Base-by-base conservation (phyloP, 2,113 vertebrate species). In the Pionites leucogaster region DNA sequence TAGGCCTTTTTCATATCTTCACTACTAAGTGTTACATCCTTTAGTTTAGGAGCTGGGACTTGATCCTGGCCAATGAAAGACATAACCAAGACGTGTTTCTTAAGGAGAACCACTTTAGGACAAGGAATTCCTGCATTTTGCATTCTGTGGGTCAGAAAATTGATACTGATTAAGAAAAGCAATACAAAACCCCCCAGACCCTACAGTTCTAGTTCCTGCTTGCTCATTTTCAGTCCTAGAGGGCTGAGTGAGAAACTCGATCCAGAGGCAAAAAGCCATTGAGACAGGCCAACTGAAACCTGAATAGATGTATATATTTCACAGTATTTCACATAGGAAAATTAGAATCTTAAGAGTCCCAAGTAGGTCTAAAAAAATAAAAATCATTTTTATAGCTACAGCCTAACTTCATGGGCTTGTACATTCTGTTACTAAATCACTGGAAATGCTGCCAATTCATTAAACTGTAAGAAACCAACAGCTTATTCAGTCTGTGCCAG, bases 51-150 rank as follows among this genome's bases (percentile, higher is more conserved):
- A 72, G 99, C 99, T 78, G 99, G 99, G 41, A 99, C 95, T 89
- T 99, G 99, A 93, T 99, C 98, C 60, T 98, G 98, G 59, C 99
- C 99, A 94, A 99, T 99, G 97, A 99, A 99, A 16, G 99, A 99
- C 99, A 99, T 99, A 90, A 99, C 99, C 97, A 99, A 98, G 96
- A 99, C 96, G 37, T 99, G 99, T 72, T 99, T 99, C 98, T 99
- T 99, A 92, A 99, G 97, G 72, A 98, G 95, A 70, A 99, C 98
- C 90, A 99, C 99, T 86, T 99, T 95, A 9, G 99, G 99, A 95
- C 99, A 99, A 62, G 98, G 98, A 95, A 99, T 99, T 83, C 98
- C 98, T 53, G 99, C 99, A 83, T 98, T 98, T 97, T 98, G 99
- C 98, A 99, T 99, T 97, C 99, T 99, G 97, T 84, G 49, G 67